Conservation (phyloP, 2,113 vertebrate species). For the Spheniscus mendiculus region DNA sequence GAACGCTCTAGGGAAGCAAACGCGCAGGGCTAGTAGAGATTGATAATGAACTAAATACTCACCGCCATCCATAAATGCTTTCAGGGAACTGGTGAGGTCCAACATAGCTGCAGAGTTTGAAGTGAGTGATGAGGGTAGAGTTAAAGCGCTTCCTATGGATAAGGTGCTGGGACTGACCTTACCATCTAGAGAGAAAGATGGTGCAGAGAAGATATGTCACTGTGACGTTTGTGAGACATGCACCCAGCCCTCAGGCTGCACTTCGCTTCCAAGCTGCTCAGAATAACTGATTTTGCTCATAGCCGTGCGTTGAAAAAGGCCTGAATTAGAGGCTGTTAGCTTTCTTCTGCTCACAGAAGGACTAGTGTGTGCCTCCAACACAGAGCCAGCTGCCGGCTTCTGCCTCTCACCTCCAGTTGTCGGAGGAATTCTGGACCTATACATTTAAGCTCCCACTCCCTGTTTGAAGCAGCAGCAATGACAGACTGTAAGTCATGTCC, state of each 20-base stretch:
- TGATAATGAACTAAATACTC: constrained; percentile 24
- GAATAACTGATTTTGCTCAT: constrained; percentile 4
- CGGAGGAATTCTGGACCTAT: neutral
- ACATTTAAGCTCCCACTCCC: neutral
- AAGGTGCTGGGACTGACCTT: constrained; percentile 83
- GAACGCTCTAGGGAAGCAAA: neutral
- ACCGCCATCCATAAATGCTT: constrained; percentile 85
- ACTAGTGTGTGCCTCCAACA: neutral
- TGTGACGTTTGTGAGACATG: neutral
- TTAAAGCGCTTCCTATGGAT: constrained; percentile 80
- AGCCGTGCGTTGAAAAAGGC: neutral
- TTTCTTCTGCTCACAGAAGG: neutral
- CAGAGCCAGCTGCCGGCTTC: neutral
- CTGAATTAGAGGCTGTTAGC: neutral
- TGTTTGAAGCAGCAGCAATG: neutral
- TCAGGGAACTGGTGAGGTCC: constrained; percentile 85
- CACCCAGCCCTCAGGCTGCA: neutral
- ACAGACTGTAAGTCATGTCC: neutral
- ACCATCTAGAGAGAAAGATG: constrained; percentile 77
- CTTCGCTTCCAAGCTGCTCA: neutral
- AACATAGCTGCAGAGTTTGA: constrained; percentile 80
- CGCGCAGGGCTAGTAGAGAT: neutral
- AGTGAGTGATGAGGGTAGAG: constrained; percentile 76
- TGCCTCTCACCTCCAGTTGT: neutral
- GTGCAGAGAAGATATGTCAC: constrained; percentile 36